Percentiles rank a stretch among this genome's conserved stretches.
Evolutionary conservation across 2,113 vertebrate genomes (phyloP).

Genomic region (Lepidothrix coronata): DNA sequence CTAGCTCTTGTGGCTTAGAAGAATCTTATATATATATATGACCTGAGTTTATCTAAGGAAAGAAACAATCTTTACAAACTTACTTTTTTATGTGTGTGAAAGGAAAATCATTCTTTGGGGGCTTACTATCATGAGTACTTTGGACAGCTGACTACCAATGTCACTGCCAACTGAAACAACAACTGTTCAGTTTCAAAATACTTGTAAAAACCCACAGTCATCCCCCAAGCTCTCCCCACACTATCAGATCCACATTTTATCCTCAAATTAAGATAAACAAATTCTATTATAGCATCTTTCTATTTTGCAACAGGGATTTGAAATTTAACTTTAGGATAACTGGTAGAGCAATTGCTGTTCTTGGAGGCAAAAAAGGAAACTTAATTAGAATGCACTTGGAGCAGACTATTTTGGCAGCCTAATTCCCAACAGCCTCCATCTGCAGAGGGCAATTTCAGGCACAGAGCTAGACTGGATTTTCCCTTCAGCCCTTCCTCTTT

Average conservation of each 20-base stretch:
- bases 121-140: background rate
- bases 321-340: background rate
- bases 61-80: background rate
- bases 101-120: background rate
- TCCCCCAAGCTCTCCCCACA: background rate
- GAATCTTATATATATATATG: background rate
- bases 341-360: background rate
- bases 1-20: slow-evolving; percentile 10
- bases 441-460: background rate
- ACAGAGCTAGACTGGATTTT: background rate
- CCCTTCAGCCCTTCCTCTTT: background rate
- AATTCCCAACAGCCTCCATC: background rate
- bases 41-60: slow-evolving; percentile 15
- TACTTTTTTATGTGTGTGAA: background rate
- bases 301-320: background rate
- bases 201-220: background rate
- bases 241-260: slow-evolving; percentile 1
- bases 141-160: slow-evolving; percentile 12
- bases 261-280: slow-evolving; percentile 9
- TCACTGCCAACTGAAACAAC: slow-evolving; percentile 48
- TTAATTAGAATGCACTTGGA: background rate
- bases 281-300: background rate
- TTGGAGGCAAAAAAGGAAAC: background rate
- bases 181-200: background rate
- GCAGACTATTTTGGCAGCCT: background rate